Conservation (phyloP, 2,113 vertebrate species). For the Castor canadensis region DNA sequence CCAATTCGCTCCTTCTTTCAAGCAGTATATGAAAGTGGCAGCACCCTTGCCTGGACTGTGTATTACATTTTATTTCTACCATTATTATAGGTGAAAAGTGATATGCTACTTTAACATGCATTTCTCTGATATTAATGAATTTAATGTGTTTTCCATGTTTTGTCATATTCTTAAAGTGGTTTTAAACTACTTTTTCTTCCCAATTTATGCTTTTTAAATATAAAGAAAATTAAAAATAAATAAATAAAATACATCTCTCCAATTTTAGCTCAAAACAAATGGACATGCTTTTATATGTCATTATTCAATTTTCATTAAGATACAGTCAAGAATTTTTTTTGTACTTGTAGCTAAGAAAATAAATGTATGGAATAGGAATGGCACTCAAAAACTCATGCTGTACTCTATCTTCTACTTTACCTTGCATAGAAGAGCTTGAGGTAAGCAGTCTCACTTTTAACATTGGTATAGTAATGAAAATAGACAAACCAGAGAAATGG, state of each 20-base stretch:
- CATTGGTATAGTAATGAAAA: not conserved
- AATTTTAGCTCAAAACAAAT: not conserved
- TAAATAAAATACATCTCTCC: not conserved
- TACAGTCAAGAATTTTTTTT: not conserved
- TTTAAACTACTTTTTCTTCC: not conserved
- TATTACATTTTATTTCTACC: not conserved
- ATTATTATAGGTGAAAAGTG: constrained; percentile 31
- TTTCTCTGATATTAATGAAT: not conserved
- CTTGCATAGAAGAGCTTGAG: not conserved
- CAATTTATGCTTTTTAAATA: constrained; percentile 7
- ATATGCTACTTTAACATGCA: no score
- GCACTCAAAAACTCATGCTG: not conserved
- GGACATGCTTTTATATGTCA: not conserved
- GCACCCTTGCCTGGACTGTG: not conserved
- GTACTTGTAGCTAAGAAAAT: not conserved
- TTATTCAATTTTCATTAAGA: not conserved
- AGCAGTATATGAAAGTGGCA: not conserved
- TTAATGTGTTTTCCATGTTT: not conserved
- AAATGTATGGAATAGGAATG: not conserved
- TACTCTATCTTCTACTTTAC: not conserved
- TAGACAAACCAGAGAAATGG: not conserved
- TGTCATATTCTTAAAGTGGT: not conserved
- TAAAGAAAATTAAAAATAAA: not conserved
- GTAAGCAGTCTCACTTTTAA: not conserved
- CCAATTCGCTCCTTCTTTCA: not conserved